Evolutionary conservation across 2,888 invertebrate genomes (phyloP).

Genomic region (Phyllotreta striolata): DNA sequence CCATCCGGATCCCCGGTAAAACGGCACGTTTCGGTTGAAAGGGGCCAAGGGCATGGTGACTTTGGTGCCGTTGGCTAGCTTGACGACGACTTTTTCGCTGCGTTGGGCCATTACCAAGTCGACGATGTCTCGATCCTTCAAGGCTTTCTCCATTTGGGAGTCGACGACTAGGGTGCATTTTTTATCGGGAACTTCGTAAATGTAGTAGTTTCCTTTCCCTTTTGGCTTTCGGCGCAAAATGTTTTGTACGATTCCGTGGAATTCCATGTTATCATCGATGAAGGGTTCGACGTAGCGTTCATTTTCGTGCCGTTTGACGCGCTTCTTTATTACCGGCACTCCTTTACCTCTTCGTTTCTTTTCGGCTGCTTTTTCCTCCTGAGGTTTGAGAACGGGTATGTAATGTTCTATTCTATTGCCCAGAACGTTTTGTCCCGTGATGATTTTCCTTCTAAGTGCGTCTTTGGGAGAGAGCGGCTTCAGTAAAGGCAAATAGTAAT

Average conservation of each 20-base stretch:
- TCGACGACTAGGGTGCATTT: conserved; percentile 76
- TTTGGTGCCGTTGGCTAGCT: conserved; percentile 73
- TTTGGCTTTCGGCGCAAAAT: conserved; percentile 67
- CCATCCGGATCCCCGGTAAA: conserved; percentile 57
- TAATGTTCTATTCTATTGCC: conserved; percentile 69
- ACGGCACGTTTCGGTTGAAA: conserved; percentile 50
- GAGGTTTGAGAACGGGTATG: conserved; percentile 74
- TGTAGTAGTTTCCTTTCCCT: conserved; percentile 67
- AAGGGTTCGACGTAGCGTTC: conserved; percentile 56
- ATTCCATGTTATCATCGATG: conserved; percentile 57
- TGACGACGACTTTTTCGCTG: conserved; percentile 75
- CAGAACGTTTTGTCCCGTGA: conserved; percentile 77
- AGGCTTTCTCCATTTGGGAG: conserved; percentile 76
- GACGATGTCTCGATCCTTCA: conserved; percentile 77
- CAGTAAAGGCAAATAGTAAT: conserved; percentile 81
- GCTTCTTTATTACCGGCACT: conserved; percentile 57
- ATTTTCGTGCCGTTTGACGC: conserved; percentile 51
- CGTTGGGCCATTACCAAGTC: conserved; percentile 80
- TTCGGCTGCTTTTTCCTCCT: conserved; percentile 54
- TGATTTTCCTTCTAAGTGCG: conserved; percentile 79
- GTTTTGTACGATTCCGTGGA: conserved; percentile 49
- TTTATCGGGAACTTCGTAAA: conserved; percentile 76
- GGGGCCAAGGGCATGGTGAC: conserved; percentile 70
- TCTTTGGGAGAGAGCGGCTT: conserved; percentile 83
- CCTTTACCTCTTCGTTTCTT: conserved; percentile 55